A percentile compares a stretch with the other conserved stretches of the same genome.
phyloP scores from a whole-genome alignment of 2,113 vertebrate genomes.

The Loxodonta africana region DNA sequence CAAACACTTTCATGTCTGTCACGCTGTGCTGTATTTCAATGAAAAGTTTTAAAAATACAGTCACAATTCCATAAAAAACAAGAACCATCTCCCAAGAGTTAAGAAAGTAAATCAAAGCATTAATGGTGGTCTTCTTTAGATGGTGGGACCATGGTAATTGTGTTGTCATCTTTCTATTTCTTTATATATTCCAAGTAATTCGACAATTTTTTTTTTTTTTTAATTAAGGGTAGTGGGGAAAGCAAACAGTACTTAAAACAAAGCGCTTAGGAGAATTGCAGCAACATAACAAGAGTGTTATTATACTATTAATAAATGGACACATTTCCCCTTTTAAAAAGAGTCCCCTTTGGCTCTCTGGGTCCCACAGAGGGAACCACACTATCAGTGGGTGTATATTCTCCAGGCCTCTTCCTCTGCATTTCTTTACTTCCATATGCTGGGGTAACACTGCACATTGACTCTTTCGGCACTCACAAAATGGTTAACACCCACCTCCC shows the following conservation, averaged over 20 bases:
- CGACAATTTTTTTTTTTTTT: not conserved
- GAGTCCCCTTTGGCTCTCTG: rapidly evolving
- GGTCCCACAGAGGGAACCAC: not conserved
- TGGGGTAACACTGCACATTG: not conserved
- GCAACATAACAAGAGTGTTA: not conserved
- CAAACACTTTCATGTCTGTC: not conserved
- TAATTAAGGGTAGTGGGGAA: not conserved
- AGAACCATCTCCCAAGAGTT: not conserved
- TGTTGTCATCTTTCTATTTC: not conserved
- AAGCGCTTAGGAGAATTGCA: not conserved
- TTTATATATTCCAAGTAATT: not conserved
- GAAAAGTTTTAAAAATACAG: not conserved
- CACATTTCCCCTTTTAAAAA: not conserved
- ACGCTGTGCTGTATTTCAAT: not conserved
- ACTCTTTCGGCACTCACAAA: not conserved
- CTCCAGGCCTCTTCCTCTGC: not conserved
- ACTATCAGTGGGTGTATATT: rapidly evolving
- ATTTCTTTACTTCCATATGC: rapidly evolving
- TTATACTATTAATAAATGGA: not conserved
- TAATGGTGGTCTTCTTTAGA: not conserved
- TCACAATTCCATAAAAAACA: not conserved
- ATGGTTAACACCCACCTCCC: not conserved
- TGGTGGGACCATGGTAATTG: not conserved
- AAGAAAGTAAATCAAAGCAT: not conserved
- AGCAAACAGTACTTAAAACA: not conserved